Evolutionary conservation across 2,113 vertebrate species (phyloP).

Genomic region (mouse (Mus musculus)): DNA sequence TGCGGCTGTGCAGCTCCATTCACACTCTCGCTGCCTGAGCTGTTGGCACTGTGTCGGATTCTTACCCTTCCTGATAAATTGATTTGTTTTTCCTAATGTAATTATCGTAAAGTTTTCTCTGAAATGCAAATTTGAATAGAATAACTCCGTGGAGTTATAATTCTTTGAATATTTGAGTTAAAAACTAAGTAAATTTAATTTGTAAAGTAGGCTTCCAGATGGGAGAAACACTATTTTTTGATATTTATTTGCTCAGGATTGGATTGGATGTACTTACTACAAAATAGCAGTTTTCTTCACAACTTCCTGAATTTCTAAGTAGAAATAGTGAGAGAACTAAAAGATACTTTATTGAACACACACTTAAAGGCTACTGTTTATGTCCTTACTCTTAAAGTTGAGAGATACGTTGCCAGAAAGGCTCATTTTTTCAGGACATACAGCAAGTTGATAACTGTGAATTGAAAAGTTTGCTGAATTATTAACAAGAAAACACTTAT

Average conservation of each 20-base stretch:
- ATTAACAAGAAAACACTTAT: conserved; percentile 57
- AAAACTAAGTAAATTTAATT: conserved; percentile 59
- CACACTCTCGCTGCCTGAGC: conserved; percentile 61
- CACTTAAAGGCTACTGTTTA: not conserved
- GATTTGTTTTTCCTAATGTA: conserved; percentile 64
- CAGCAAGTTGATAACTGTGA: conserved; percentile 40
- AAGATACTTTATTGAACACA: not conserved
- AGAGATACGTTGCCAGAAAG: conserved; percentile 30
- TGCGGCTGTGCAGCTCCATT: conserved; percentile 71
- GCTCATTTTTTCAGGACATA: conserved; percentile 54
- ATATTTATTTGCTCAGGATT: conserved; percentile 50
- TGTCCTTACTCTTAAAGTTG: conserved; percentile 37
- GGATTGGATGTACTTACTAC: conserved; percentile 48
- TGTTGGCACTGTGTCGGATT: conserved; percentile 68
- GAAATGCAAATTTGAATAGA: conserved; percentile 53
- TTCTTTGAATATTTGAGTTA: conserved; percentile 66
- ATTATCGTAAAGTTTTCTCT: conserved; percentile 63
- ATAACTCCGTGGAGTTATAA: conserved; percentile 30
- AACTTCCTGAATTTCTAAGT: conserved; percentile 35
- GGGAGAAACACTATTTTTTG: conserved; percentile 15
- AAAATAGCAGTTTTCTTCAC: conserved; percentile 23
- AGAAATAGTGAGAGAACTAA: conserved; percentile 38
- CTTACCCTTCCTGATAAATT: conserved; percentile 70
- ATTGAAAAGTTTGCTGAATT: conserved; percentile 68
- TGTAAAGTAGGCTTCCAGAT: conserved; percentile 31